Evolutionary conservation across 1,140 invertebrate genomes (phyloP), one percentile per base, ranked within the genome.

Genomic region (Scylla paramamosain): DNA sequence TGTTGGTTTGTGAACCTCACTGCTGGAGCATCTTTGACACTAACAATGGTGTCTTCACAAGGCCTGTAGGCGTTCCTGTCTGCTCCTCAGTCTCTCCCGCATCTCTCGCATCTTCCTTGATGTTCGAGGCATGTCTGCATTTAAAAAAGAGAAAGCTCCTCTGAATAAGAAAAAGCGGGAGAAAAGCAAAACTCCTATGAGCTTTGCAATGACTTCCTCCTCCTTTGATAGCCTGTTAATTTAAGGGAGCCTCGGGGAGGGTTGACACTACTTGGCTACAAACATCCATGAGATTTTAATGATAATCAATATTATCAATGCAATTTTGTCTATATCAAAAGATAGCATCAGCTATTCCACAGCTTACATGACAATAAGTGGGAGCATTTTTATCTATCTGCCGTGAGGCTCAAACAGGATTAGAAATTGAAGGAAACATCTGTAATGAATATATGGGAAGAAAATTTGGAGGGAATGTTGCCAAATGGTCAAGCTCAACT

Each of bases 71-170:
- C 67, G 67, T 77, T 77, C 52, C 52, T 59, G 67, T 77, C 67
- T 77, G 67, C 67, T 77, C 67, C 20, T 77, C 67, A 77, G 67
- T n/a, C 67, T 77, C 67, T 77, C 67, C 67, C 39, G 39, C 39
- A 59, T 59, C 52, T 59, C 52, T 59, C 67, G 67, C 67, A 77
- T 77, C 67, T n/a, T 77, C 67, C 67, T 77, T 77, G 67, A 77
- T 77, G 67, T 77, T 77, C 67, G 67, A 77, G 25, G 67, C 67
- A 77, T 77, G 67, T 77, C 67, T 77, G 67, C 67, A 77, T 77
- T 77, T 77, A 77, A 77, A 77, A 77, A 77, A 77, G n/a, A 77
- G 67, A 77, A 77, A 77, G 67, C 67, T 77, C 67, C 67, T 77
- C 67, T 77, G 67, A 77, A 77, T 77, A 77, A n/a, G 67, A 77